Evolutionary conservation across 2,888 invertebrate genomes (phyloP).

Genomic region (Laothoe populi): DNA sequence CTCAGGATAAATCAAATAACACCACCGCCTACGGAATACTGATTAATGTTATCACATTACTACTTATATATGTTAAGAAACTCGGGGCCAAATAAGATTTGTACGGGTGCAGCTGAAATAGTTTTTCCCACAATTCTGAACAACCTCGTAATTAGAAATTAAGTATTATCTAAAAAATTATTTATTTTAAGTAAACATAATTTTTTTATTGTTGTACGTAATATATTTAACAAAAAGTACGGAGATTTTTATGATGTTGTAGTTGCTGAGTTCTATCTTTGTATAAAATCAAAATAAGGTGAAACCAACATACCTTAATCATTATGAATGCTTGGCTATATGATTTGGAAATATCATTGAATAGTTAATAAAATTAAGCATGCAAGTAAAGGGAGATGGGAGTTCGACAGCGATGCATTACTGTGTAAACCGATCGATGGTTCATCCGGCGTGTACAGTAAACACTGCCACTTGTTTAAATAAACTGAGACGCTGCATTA

Average conservation of each 20-base stretch:
- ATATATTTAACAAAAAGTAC: too few relatives aligned
- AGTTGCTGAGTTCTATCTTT: too few relatives aligned
- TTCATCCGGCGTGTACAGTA: conserved; percentile 79
- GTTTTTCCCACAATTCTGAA: not conserved
- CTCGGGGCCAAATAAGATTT: not conserved
- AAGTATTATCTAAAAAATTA: too few relatives aligned
- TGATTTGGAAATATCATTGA: conserved; percentile 15
- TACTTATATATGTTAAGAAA: not conserved
- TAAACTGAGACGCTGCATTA: conserved; percentile 80
- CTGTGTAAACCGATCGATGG: conserved; percentile 81
- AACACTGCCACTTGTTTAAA: conserved; percentile 84
- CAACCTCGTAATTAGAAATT: too few relatives aligned
- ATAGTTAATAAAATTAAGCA: conserved; percentile 39
- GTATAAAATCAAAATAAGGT: too few relatives aligned
- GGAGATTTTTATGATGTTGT: too few relatives aligned
- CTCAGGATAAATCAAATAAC: conserved; percentile 72
- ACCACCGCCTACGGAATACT: conserved; percentile 55
- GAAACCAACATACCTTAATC: too few relatives aligned
- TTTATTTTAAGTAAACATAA: too few relatives aligned
- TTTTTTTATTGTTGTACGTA: too few relatives aligned
- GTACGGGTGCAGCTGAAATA: not conserved
- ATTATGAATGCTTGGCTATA: too few relatives aligned
- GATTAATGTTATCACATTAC: conserved; percentile 30
- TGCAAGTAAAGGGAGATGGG: conserved; percentile 60
- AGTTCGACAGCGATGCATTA: conserved; percentile 78